Percentiles rank a stretch among this genome's conserved stretches.
Evolutionary conservation across 2,888 invertebrate species (phyloP).

Genomic region (Temnothorax rugatulus): DNA sequence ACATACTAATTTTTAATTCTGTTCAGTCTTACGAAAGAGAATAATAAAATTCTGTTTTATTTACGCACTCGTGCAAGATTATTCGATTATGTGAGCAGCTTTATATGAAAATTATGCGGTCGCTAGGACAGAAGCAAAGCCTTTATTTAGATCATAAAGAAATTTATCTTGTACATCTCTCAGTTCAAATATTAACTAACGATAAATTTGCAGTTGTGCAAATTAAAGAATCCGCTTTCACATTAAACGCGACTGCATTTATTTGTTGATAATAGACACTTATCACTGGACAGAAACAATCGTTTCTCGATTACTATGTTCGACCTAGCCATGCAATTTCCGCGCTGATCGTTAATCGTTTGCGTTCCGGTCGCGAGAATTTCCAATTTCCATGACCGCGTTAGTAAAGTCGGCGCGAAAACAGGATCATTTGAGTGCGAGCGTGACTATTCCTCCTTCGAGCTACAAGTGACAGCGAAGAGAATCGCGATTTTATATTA

Average conservation of each 20-base stretch:
- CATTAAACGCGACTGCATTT: background rate
- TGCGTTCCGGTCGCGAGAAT: constrained; percentile 50
- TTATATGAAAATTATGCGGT: constrained; percentile 1
- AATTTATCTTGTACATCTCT: background rate
- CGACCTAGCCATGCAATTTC: constrained; percentile 44
- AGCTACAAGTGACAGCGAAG: background rate
- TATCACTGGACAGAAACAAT: constrained; percentile 35
- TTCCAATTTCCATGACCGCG: constrained; percentile 61
- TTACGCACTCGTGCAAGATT: background rate
- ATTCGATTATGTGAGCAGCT: constrained; percentile 15
- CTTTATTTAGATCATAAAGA: background rate
- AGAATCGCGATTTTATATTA: constrained; percentile 25
- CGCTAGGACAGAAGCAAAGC: background rate
- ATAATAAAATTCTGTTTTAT: background rate
- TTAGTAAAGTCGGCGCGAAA: constrained; percentile 17
- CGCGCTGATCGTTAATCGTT: constrained; percentile 49
- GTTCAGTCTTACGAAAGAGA: background rate
- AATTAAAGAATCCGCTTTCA: background rate
- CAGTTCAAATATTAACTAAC: constrained; percentile 14
- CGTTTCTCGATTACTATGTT: constrained; percentile 16
- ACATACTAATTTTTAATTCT: background rate
- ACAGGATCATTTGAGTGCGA: constrained; percentile 11
- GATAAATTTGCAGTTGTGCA: background rate
- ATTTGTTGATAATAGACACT: constrained; percentile 26
- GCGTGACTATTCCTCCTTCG: background rate